Evolutionary conservation across 1,140 invertebrate genomes (phyloP).

Genomic region (Brachionus koreanus): DNA sequence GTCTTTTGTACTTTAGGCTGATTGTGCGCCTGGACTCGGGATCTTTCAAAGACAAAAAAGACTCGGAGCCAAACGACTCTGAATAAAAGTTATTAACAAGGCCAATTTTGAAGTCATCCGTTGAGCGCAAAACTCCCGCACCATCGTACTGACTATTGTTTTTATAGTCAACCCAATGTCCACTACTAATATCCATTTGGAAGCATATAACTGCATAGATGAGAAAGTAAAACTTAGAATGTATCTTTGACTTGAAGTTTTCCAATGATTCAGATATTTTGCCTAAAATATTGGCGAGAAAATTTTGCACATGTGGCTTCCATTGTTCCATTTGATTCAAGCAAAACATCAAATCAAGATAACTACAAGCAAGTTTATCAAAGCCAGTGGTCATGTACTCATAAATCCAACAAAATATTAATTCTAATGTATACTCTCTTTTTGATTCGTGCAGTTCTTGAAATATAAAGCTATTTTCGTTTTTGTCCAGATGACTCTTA

Average conservation of each 20-base stretch:
- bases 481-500: not conserved
- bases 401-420: conserved; percentile 15
- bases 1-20: not conserved
- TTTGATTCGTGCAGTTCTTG: not conserved
- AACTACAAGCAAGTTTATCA: not conserved
- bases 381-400: not conserved
- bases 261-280: conserved; percentile 9
- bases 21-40: not conserved
- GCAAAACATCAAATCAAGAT: not conserved
- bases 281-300: not conserved
- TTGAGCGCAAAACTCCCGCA: not conserved
- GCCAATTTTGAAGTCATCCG: not conserved
- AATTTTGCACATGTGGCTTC: not conserved
- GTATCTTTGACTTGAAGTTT: not conserved
- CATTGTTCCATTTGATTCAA: not conserved
- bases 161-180: conserved; percentile 27
- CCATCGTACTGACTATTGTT: not conserved
- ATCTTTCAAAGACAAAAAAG: not conserved
- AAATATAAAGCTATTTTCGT: not conserved
- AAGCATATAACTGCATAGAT: conserved; percentile 9
- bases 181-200: not conserved
- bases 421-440: not conserved
- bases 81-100: not conserved
- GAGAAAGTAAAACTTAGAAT: conserved; percentile 6
- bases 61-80: not conserved